Base-by-base conservation (phyloP, 1,140 invertebrate species). In the Manduca sexta region DNA sequence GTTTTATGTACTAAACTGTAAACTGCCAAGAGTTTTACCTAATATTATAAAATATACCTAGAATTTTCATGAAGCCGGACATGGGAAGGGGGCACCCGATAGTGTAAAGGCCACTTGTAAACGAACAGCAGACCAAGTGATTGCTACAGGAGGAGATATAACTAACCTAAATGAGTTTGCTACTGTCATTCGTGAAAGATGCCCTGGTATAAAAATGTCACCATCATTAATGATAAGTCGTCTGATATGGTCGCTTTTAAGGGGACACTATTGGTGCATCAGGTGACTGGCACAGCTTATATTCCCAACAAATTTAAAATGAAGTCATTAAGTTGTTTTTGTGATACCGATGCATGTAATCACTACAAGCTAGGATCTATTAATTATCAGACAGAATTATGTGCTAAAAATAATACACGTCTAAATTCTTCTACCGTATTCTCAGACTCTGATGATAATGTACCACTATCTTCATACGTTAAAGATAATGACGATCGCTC, bases 131-230 rank as follows among this genome's bases (percentile, higher is more conserved):
- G 49, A 54, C 37, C 34, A 54, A 48, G 35, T 49, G 8, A 41
- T 59, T 33, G 56, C 56, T 37, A 43, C 18, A 45, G 58, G 51
- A 61, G 45, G 50, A 10, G 58, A 62, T 42, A 40, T 65, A 43
- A 62, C 63, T 59, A 45, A 62, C 38, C 31, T 65, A 10, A 56
- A 56, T 33, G 42, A 56, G 42, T 63, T 63, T 29, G 43, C 42
- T 56, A 34, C 35, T 56, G 53, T 59, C 18, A 38, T 66, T 49
- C 52, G 48, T 42, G 50, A 49, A 31, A 59, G 52, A 51, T 62
- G 52, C 15, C 56, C 49, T 37, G 41, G 40, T 33, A 56, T 64
- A 47, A 18, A 43, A 38, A 16, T 56, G 18, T 11, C 26, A 45
- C 48, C 12, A 14, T 41, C 26, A 55, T 49, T 49, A 45, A 48